Evolutionary conservation across 2,113 vertebrate genomes (phyloP).

Genomic region (Calyptomena viridis): DNA sequence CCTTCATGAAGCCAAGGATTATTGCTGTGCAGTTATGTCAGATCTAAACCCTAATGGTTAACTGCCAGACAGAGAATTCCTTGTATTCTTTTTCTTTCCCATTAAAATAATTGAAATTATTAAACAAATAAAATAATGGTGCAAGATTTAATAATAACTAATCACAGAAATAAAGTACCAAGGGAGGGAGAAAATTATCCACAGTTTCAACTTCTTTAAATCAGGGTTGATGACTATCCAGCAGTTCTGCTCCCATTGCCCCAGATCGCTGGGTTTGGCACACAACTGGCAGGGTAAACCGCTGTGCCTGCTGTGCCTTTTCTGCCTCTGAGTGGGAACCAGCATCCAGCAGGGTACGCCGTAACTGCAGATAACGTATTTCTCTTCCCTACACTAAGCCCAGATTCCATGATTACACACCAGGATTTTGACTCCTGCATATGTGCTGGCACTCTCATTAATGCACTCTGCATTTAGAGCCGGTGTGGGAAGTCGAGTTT

Average conservation of each 20-base stretch:
- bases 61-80: not conserved
- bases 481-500: not conserved
- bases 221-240: not conserved
- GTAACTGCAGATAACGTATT: fast-evolving
- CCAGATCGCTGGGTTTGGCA: not conserved
- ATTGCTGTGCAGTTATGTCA: fast-evolving
- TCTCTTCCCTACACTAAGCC: not conserved
- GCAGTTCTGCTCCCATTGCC: not conserved
- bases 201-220: not conserved
- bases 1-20: not conserved
- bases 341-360: not conserved
- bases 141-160: not conserved
- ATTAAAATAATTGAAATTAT: not conserved
- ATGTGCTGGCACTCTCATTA: not conserved
- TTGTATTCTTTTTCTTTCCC: not conserved
- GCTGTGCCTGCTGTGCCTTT: not conserved
- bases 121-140: not conserved
- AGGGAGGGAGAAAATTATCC: not conserved
- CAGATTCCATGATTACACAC: not conserved
- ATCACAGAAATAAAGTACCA: not conserved
- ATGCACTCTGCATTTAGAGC: not conserved
- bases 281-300: fast-evolving
- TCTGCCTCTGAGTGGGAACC: not conserved
- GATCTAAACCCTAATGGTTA: not conserved
- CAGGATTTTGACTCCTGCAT: not conserved